Conservation (phyloP, 1,140 invertebrate genomes). For the Condylostylus longicornis region DNA sequence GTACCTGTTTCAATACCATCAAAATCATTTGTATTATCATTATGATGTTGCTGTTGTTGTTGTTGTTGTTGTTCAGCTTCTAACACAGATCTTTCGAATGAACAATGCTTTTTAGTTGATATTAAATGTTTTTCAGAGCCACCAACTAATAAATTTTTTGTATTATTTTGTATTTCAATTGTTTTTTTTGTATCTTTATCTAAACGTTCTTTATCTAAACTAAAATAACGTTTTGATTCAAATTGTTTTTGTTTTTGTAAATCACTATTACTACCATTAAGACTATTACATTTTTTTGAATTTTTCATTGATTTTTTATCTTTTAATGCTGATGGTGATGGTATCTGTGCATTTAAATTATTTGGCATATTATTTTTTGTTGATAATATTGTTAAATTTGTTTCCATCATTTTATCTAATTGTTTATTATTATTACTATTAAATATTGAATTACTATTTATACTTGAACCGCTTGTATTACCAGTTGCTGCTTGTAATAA, state of each 20-base stretch:
- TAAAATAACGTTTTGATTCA: conserved; percentile 3
- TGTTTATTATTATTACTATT: neutral
- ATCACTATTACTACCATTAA: conserved; percentile 1
- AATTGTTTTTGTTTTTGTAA: neutral
- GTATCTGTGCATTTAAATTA: neutral
- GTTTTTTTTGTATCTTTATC: conserved; percentile 1
- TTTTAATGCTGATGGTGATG: neutral
- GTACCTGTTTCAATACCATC: neutral
- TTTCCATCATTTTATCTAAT: neutral
- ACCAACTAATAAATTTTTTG: too few species aligned
- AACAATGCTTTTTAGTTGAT: neutral
- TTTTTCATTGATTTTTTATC: neutral
- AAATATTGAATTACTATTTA: neutral
- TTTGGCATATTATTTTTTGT: neutral
- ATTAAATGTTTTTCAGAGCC: conserved; percentile 4
- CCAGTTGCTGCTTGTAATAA: neutral
- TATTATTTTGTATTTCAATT: too few species aligned
- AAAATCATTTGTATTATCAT: neutral
- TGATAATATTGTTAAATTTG: neutral
- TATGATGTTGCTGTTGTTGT: too few species aligned
- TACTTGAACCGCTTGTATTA: neutral
- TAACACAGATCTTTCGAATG: neutral
- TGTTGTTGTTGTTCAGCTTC: too few species aligned
- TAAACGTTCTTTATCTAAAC: conserved; percentile 2
- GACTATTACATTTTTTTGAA: neutral